Evolutionary conservation across 1,140 invertebrate genomes (phyloP).

Genomic region (Drosophila ambigua): DNA sequence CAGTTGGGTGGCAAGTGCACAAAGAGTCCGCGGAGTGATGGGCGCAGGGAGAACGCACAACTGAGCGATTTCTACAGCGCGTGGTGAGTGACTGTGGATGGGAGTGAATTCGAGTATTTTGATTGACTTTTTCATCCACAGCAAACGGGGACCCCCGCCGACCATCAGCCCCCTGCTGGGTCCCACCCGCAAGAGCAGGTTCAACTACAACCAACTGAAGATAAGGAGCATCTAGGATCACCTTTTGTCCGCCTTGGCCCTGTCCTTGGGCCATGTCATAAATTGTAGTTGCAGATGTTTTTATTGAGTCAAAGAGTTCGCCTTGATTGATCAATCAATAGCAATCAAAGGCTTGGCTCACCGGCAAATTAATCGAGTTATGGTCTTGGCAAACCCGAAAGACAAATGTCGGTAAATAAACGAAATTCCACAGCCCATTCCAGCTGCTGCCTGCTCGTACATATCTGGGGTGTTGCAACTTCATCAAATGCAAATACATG

Average conservation of each 20-base stretch:
- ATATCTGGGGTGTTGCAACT: neutral
- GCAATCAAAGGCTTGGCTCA: neutral
- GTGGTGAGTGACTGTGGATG: constrained; percentile 35
- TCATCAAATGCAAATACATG: constrained; percentile 12
- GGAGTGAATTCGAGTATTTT: no score
- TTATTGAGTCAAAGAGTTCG: neutral
- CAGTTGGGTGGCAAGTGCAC: neutral
- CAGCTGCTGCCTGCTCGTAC: neutral
- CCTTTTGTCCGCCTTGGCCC: no score
- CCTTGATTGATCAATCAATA: neutral
- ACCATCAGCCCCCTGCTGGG: neutral
- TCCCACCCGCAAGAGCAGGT: constrained; percentile 49
- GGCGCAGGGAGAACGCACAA: neutral
- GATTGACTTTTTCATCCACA: neutral
- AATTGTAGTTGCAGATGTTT: no score
- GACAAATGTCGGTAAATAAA: constrained; percentile 1
- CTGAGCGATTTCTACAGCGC: constrained; percentile 45
- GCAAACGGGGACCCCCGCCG: constrained; percentile 40
- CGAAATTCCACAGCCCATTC: neutral
- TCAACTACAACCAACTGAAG: constrained; percentile 54
- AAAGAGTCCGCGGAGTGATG: neutral
- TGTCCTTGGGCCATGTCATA: neutral
- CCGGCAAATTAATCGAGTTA: constrained; percentile 1
- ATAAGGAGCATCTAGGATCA: constrained; percentile 34
- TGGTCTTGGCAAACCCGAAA: neutral